phyloP scores from a whole-genome alignment of 2,113 vertebrate species.

The Bostrychus sinensis region DNA sequence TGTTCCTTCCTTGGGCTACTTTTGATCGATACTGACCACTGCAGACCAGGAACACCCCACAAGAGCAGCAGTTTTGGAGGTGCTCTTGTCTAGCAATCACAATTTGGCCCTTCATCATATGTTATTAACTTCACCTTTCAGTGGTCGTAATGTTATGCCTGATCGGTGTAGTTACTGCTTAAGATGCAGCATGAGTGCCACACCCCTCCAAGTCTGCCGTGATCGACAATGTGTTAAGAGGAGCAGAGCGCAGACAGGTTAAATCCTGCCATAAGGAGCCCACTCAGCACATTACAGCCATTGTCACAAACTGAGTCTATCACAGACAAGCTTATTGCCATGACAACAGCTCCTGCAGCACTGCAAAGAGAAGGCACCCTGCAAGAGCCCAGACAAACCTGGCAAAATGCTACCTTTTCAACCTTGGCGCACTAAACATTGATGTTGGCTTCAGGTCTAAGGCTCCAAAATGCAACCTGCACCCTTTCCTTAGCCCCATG shows the following conservation, averaged over 20 bases:
- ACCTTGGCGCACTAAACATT: slow-evolving; percentile 39
- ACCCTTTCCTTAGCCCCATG: slow-evolving; percentile 5
- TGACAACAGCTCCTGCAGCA: slow-evolving; percentile 74
- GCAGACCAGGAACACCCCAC: no score
- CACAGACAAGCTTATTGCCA: slow-evolving; percentile 69
- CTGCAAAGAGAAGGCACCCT: slow-evolving; percentile 56
- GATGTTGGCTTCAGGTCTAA: slow-evolving; percentile 12
- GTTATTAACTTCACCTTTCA: background rate
- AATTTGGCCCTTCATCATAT: no score
- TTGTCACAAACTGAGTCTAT: slow-evolving; percentile 71
- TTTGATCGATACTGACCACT: no score
- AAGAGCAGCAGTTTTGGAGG: background rate
- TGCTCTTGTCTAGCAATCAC: background rate
- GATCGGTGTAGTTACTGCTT: slow-evolving; percentile 3
- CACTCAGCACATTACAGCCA: slow-evolving; percentile 68
- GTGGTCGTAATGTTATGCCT: background rate
- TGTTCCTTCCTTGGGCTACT: no score
- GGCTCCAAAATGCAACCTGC: slow-evolving; percentile 27
- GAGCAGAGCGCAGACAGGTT: slow-evolving; percentile 50
- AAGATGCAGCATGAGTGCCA: slow-evolving; percentile 40
- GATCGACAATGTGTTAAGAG: background rate
- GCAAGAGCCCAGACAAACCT: slow-evolving; percentile 52
- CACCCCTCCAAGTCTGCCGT: slow-evolving; percentile 44
- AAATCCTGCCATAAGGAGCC: slow-evolving; percentile 58
- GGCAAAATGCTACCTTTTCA: slow-evolving; percentile 47